Evolutionary conservation across 2,888 invertebrate species (phyloP).

Genomic region (Hesperia comma): DNA sequence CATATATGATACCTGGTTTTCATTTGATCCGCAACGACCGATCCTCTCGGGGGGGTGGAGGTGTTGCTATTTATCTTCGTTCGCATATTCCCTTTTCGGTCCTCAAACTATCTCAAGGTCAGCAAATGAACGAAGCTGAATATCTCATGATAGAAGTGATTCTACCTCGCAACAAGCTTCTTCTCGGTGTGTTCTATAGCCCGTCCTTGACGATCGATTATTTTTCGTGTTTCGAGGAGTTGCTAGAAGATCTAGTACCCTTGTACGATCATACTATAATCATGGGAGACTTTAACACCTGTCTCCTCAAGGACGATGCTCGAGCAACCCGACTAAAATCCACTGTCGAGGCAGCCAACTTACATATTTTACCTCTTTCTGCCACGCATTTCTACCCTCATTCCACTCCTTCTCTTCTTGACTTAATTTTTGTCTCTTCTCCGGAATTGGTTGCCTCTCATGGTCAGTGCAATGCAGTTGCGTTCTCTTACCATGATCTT

Average conservation of each 20-base stretch:
- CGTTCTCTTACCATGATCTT: not conserved
- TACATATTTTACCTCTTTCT: too few species aligned
- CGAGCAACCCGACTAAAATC: too few species aligned
- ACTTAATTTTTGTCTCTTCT: not conserved
- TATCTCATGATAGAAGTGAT: not conserved
- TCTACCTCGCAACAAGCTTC: not conserved
- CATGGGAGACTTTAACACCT: too few species aligned
- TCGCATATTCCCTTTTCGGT: not conserved
- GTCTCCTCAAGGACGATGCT: too few species aligned
- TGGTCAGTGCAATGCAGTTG: not conserved
- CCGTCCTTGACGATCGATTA: not conserved
- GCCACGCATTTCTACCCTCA: not conserved
- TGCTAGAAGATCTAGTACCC: conserved; percentile 1
- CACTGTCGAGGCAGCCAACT: too few species aligned
- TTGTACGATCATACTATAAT: not conserved
- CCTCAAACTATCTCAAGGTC: not conserved
- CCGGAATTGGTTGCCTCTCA: not conserved
- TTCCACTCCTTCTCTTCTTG: not conserved
- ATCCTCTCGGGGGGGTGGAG: not conserved
- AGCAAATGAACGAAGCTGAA: not conserved
- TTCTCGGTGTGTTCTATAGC: conserved; percentile 1
- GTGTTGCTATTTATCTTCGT: not conserved
- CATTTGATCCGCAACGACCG: conserved; percentile 1
- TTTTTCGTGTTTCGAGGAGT: not conserved
- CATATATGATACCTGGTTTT: not conserved